phyloP scores from a whole-genome alignment of 23 tunicate species.

The Clavelina lepadiformis region DNA sequence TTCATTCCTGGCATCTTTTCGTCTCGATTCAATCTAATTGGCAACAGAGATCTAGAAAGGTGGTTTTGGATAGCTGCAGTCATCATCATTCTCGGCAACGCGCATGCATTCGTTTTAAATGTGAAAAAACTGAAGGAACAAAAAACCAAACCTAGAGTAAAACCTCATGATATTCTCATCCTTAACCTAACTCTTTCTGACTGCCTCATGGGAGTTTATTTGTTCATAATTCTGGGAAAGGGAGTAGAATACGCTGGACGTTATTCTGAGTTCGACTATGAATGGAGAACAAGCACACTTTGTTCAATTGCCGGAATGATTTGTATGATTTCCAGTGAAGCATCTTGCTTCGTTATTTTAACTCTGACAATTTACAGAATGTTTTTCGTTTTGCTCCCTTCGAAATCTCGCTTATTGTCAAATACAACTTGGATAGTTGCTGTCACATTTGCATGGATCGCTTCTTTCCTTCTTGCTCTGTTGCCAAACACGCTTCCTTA shows the following conservation, averaged over 20 bases:
- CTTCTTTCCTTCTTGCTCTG: slow-evolving; percentile 7
- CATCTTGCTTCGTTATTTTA: slow-evolving; percentile 47
- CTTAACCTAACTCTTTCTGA: slow-evolving; percentile 60
- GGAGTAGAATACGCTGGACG: slow-evolving; percentile 13
- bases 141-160: neutral
- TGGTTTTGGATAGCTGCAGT: slow-evolving; percentile 55
- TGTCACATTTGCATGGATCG: neutral
- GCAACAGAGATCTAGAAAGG: slow-evolving; percentile 5
- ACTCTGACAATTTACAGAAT: slow-evolving; percentile 3
- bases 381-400: too few species aligned
- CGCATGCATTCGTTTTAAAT: slow-evolving; percentile 22
- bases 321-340: slow-evolving; percentile 48
- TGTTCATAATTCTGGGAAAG: slow-evolving; percentile 34
- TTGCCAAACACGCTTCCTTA: neutral
- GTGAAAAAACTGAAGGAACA: neutral
- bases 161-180: slow-evolving; percentile 34
- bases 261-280: slow-evolving; percentile 36
- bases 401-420: too few species aligned
- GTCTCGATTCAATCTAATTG: slow-evolving; percentile 41
- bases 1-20: slow-evolving; percentile 31
- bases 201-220: slow-evolving; percentile 64
- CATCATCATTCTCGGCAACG: slow-evolving; percentile 39
- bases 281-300: slow-evolving; percentile 47
- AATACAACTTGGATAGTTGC: neutral
- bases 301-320: slow-evolving; percentile 34